A percentile compares a stretch with the other conserved stretches of the same genome.
Conservation (phyloP, 2,797 vertebrate genomes). For the Varecia variegata region DNA sequence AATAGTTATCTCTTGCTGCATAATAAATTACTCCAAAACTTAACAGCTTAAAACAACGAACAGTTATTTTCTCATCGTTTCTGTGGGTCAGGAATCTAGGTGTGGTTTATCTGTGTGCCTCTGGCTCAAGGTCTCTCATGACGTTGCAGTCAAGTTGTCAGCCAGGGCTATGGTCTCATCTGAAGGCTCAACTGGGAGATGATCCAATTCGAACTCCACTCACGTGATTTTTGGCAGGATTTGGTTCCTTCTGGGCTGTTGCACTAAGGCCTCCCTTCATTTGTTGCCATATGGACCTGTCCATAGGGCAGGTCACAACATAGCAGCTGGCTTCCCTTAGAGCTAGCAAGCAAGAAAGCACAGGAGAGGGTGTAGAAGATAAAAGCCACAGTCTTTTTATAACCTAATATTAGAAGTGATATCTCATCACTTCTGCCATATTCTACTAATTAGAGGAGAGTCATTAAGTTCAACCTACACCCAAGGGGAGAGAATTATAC, state of each 20-base stretch:
- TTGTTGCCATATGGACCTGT: background rate
- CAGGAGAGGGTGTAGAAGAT: background rate
- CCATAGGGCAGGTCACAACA: background rate
- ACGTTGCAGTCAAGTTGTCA: background rate
- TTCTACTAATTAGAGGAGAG: background rate
- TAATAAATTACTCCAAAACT: background rate
- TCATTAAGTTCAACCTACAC: background rate
- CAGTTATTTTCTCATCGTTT: background rate
- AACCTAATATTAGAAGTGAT: background rate
- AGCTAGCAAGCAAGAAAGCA: background rate
- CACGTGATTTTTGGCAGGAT: background rate
- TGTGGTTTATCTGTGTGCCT: background rate
- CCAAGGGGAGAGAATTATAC: background rate
- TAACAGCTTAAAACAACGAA: constrained; percentile 5
- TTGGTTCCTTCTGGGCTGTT: background rate
- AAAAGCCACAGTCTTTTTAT: background rate
- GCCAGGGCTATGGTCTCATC: background rate
- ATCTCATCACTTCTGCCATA: background rate
- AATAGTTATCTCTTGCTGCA: background rate
- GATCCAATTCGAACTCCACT: background rate
- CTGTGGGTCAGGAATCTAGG: background rate
- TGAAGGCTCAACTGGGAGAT: background rate
- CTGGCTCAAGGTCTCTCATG: background rate
- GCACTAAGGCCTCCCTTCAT: background rate
- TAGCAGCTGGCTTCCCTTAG: background rate